Evolutionary conservation across 2,888 invertebrate species (phyloP).

Genomic region (Antitype chi): DNA sequence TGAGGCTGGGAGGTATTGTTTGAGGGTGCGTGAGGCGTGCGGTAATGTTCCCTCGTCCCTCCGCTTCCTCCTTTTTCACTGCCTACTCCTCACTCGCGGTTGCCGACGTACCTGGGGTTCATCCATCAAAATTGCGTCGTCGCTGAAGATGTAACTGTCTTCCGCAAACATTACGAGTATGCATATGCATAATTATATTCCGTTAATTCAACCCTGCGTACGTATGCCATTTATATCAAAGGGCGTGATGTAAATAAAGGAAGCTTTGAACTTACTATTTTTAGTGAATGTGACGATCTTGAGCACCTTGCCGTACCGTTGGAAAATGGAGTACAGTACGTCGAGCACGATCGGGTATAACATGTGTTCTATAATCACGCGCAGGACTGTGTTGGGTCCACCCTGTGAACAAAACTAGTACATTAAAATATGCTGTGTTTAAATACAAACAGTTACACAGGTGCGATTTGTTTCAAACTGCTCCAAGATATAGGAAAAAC

Average conservation of each 20-base stretch:
- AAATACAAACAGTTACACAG: neutral
- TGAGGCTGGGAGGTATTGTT: slow-evolving; percentile 65
- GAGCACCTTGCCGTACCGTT: slow-evolving; percentile 99
- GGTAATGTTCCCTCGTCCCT: slow-evolving; percentile 59
- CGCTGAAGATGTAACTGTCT: slow-evolving; percentile 62
- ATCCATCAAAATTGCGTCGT: slow-evolving; percentile 67
- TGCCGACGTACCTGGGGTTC: slow-evolving; percentile 52
- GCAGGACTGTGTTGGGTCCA: slow-evolving; percentile 98
- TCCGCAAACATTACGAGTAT: slow-evolving; percentile 63
- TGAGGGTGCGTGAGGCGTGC: slow-evolving; percentile 61
- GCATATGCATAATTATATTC: slow-evolving; percentile 63
- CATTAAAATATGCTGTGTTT: slow-evolving; percentile 36
- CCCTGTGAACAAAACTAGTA: slow-evolving; percentile 91
- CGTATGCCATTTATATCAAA: slow-evolving; percentile 38
- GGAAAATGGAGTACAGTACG: slow-evolving; percentile 99
- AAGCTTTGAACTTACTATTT: slow-evolving; percentile 95
- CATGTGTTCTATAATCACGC: slow-evolving; percentile 99
- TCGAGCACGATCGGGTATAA: slow-evolving; percentile 99
- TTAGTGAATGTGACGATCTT: slow-evolving; percentile 99
- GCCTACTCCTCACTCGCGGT: slow-evolving; percentile 44
- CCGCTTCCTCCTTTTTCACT: slow-evolving; percentile 53
- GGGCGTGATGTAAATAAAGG: slow-evolving; percentile 14
- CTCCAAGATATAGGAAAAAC: neutral
- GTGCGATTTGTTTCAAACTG: neutral
- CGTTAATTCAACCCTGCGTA: slow-evolving; percentile 48